Evolutionary conservation across 2,888 invertebrate species (phyloP).

Genomic region (Rosalia funebris): DNA sequence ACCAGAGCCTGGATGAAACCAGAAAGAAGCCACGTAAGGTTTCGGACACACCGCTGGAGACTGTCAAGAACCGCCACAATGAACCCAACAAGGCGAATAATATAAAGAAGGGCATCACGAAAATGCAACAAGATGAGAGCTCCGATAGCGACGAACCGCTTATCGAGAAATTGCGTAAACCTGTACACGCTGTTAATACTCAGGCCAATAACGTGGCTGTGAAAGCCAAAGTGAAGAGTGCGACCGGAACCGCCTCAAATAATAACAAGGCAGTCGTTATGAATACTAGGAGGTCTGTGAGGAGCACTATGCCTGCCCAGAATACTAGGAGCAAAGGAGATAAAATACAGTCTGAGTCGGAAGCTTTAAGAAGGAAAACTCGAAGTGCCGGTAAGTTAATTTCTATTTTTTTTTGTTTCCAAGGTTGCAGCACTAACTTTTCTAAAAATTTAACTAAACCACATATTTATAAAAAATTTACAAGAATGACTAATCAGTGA

Average conservation of each 20-base stretch:
- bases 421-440: too few relatives aligned
- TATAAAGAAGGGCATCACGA: slow-evolving; percentile 44
- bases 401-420: too few relatives aligned
- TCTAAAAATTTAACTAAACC: too few relatives aligned
- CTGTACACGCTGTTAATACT: slow-evolving; percentile 31
- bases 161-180: slow-evolving; percentile 75
- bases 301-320: slow-evolving; percentile 56
- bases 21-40: slow-evolving; percentile 67
- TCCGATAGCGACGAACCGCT: slow-evolving; percentile 86
- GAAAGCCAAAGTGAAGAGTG: slow-evolving; percentile 40
- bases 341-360: slow-evolving; percentile 52
- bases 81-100: slow-evolving; percentile 47
- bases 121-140: slow-evolving; percentile 68
- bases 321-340: slow-evolving; percentile 61
- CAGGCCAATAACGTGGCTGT: slow-evolving; percentile 41
- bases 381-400: slow-evolving; percentile 73
- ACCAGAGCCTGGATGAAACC: slow-evolving; percentile 65
- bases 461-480: too few relatives aligned
- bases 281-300: slow-evolving; percentile 59
- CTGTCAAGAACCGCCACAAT: slow-evolving; percentile 47
- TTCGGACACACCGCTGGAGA: slow-evolving; percentile 61
- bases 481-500: too few relatives aligned
- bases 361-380: slow-evolving; percentile 69
- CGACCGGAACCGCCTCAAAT: slow-evolving; percentile 38
- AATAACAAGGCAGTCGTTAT: slow-evolving; percentile 45